These are phyloP conservation scores for Glareola pratincola DNA, from an alignment of 2,113 vertebrate species.

Conservation along the genomic window DNA sequence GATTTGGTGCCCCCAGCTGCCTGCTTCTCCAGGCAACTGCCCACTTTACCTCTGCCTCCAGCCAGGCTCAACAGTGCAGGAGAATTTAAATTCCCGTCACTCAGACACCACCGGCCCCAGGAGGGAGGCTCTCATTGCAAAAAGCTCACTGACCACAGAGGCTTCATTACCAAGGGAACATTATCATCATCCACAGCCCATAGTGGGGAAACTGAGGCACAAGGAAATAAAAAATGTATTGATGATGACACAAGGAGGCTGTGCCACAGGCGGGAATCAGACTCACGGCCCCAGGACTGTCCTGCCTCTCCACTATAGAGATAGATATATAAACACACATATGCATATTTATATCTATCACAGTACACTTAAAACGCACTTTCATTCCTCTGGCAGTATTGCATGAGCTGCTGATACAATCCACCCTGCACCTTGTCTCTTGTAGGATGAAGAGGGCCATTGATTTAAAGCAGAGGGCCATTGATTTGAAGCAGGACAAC, in stretches of 20 bases:
- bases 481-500: not conserved
- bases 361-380: not conserved
- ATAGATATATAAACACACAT: fast-evolving
- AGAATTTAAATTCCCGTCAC: not conserved
- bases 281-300: not conserved
- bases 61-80: not conserved
- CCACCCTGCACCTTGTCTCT: not conserved
- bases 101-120: not conserved
- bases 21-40: not conserved
- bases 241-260: not conserved
- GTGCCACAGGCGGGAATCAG: not conserved
- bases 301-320: not conserved
- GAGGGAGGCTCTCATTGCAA: not conserved
- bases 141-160: not conserved
- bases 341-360: not conserved
- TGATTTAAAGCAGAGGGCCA: not conserved
- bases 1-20: not conserved
- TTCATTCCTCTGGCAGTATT: not conserved
- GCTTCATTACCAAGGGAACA: not conserved
- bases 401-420: not conserved
- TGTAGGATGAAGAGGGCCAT: not conserved
- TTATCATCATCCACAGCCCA: not conserved
- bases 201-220: not conserved
- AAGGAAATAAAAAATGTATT: not conserved
- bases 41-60: not conserved